These are phyloP conservation scores for cattle (Bos taurus) DNA, from an alignment of 2,113 vertebrate species.

Conservation along the genomic window ARS-UCD2.0 NC_037351.1:1152001-1152500, in stretches of 20 bases:
- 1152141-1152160: neutral
- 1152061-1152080: accelerated
- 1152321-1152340: neutral
- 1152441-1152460: neutral
- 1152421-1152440: neutral
- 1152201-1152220: neutral
- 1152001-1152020: no score
- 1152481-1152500: neutral
- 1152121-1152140: accelerated
- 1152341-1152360: neutral
- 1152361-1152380: neutral
- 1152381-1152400: neutral
- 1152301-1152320: neutral
- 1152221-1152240: neutral
- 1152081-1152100: accelerated
- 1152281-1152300: neutral
- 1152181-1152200: accelerated
- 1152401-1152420: neutral
- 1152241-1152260: accelerated
- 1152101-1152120: accelerated
- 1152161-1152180: neutral
- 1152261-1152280: neutral
- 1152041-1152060: accelerated
- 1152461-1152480: neutral
- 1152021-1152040: accelerated